Base-by-base conservation (phyloP, 2,113 vertebrate species). In the Peromyscus polionotus region DNA sequence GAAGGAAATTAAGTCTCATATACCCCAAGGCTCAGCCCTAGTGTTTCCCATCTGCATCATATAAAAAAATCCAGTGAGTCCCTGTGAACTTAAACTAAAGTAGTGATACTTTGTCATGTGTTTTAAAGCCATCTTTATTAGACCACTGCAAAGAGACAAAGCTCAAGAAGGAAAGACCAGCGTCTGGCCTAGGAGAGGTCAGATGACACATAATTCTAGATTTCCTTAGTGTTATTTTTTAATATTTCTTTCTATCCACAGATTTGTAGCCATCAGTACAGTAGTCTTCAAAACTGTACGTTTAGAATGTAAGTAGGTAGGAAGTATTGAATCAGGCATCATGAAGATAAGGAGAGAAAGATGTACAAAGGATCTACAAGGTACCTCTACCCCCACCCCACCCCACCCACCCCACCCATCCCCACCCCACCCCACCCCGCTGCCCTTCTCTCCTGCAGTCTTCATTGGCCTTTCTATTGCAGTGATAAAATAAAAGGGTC, bases 111-210 rank as follows among this genome's bases (percentile, higher is more conserved):
- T 68, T 87, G 22, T 93, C 81, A 36, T 85, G 73, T 86, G 20
- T 92, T 88, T 80, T 22, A 90, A 81, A 90, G 1, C 22, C 26
- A 8, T 77, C 70, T 88, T 97, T 92, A 92, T 84, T 22, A 87
- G n/a, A 14, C 81, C 45, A 65, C 68, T 87, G 4, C 86, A 39
- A 90, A 22, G 80, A 93, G 91, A 51, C 31, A 72, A 72, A 79
- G 20, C 59, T 4, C 14, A 68, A 20, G 80, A 42, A 70, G 73
- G 24, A 87, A 65, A 92, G 28, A 22, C 24, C 4, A 17, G 48
- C 36, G 19, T 54, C 70, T 3, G 13, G 33, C 4, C 86, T 67
- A 16, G 24, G 22, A 84, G 57, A 89, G 31, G 84, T 75, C 72
- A 31, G 14, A 39, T 77, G 48, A 79, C 7, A 93, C 19, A 76